These are phyloP conservation scores for Lanistes nyassanus DNA, from an alignment of 1,140 invertebrate species.

Conservation along the genomic window DNA sequence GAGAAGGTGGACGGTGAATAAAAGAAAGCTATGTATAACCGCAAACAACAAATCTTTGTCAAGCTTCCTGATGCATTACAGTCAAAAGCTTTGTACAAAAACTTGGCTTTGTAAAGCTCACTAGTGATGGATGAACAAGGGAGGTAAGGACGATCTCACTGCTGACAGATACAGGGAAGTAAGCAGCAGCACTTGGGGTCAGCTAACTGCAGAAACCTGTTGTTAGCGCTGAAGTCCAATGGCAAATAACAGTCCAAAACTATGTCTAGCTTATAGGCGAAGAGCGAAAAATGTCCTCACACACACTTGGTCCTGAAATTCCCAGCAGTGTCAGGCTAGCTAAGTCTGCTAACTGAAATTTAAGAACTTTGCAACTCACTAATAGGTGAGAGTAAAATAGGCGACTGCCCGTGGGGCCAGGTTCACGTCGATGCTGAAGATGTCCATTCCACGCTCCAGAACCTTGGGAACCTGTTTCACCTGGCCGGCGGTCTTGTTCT, in stretches of 20 bases:
- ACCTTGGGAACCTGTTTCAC: constrained; percentile 24
- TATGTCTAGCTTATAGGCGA: neutral
- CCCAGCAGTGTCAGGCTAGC: neutral
- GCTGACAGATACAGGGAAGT: no score
- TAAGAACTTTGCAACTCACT: constrained; percentile 18
- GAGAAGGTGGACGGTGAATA: no score
- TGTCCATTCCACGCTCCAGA: constrained; percentile 33
- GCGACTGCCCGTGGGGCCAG: constrained; percentile 30
- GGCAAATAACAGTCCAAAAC: neutral
- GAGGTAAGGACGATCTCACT: no score
- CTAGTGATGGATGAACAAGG: no score
- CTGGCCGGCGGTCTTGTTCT: constrained; percentile 49
- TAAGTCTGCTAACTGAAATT: neutral
- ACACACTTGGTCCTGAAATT: neutral
- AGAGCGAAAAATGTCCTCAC: neutral
- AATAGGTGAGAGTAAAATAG: constrained; percentile 36
- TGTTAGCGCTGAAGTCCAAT: neutral
- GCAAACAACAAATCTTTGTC: no score
- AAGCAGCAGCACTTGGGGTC: no score
- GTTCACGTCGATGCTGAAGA: constrained; percentile 36
- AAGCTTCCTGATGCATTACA: no score
- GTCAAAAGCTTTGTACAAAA: no score
- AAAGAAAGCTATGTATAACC: no score
- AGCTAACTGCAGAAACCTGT: neutral
- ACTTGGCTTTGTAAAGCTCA: no score